Conservation (phyloP, 2,888 invertebrate species). For the Chrysolina haemoptera region DNA sequence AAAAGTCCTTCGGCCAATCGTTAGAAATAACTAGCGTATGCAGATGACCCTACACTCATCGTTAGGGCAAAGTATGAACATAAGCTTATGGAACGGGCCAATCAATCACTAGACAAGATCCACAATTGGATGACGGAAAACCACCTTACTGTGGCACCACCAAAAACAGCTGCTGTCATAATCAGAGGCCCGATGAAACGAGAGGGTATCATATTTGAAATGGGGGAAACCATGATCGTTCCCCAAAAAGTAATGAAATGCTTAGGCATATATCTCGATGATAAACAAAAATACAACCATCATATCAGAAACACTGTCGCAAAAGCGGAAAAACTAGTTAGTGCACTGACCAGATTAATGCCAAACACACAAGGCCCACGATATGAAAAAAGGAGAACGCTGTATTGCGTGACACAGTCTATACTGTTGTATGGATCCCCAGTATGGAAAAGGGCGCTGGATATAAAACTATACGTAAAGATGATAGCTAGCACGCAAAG, state of each 20-base stretch:
- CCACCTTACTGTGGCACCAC: too few species aligned
- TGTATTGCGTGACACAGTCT: not conserved
- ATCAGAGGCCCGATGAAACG: slow-evolving; percentile 10
- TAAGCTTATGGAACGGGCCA: too few species aligned
- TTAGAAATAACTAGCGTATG: too few species aligned
- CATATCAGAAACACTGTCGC: slow-evolving; percentile 29
- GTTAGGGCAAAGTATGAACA: too few species aligned
- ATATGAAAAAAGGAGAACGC: not conserved
- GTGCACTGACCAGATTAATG: not conserved
- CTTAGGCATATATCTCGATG: not conserved
- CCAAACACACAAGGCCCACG: not conserved
- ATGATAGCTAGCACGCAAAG: too few species aligned
- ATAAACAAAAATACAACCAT: slow-evolving; percentile 16
- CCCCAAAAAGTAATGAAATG: slow-evolving; percentile 13
- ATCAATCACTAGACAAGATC: too few species aligned
- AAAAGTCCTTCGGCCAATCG: too few species aligned
- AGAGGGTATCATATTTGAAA: slow-evolving; percentile 3
- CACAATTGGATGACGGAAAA: too few species aligned
- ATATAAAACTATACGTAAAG: too few species aligned
- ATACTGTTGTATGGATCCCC: not conserved
- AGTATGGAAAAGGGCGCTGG: too few species aligned
- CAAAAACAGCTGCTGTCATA: not conserved
- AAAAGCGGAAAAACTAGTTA: not conserved
- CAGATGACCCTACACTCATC: too few species aligned
- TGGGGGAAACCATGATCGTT: not conserved